Base-by-base conservation (phyloP, 2,888 invertebrate species). In the Eucera pruinosa region DNA sequence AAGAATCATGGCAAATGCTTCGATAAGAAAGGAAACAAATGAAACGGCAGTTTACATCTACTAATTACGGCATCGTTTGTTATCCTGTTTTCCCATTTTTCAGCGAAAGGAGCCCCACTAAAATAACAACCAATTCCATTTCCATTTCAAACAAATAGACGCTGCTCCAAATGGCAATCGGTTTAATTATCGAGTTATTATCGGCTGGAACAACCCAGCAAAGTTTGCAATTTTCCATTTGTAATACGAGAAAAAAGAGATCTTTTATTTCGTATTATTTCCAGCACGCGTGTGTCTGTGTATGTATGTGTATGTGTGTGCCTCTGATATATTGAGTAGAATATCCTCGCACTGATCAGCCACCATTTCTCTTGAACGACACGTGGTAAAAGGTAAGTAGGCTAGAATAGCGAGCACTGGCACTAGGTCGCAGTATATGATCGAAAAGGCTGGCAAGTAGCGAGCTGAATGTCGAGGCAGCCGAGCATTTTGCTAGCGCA, bases 401-500 rank as follows among this genome's bases (percentile, higher is more conserved):
- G 64, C 18, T 43, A 60, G 45, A 45, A 23, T 5, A 39, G 60
- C 69, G 25, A 69, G 61, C 47, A 23, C n/a, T 36, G 62, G 61
- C 47, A 23, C n/a, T 36, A 50, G 62, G 54, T 66, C 65, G 52
- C 50, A 25, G 30, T 23, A 57, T 48, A 74, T 36, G 74, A 65
- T 68, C 52, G 64, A 60, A 72, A 72, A 75, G 54, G 73, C 67
- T 73, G 64, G 67, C 50, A 58, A 50, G 45, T 39, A 48, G 71
- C 41, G 30, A 58, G 47, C 68, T 50, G 74, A 68, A 75, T 65
- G 64, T 57, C 77, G 75, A 18, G 75, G 55, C 64, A 54, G 36
- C 54, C 60, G 43, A 52, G 30, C 41, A 47, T 69, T 75, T 80
- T 43, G 73, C 74, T 71, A 71, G 75, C 65, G 81, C 81, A 66